phyloP scores from a whole-genome alignment of 2,797 vertebrate genomes.

The Ficedula albicollis region DNA sequence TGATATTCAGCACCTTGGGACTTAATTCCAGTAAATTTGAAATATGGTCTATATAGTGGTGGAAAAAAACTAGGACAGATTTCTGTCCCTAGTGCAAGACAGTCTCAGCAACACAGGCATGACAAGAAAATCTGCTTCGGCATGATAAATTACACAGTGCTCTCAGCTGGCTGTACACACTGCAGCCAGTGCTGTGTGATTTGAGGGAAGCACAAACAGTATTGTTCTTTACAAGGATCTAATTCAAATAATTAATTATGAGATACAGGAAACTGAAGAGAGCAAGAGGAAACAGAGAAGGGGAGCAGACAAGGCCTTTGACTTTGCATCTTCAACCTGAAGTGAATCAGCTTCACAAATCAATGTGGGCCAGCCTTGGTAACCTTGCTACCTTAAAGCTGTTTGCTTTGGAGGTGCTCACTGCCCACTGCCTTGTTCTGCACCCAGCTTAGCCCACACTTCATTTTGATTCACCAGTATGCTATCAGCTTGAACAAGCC shows the following conservation, averaged over 20 bases:
- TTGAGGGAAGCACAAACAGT: not conserved
- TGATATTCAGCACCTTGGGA: not conserved
- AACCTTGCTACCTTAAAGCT: not conserved
- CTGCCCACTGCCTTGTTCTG: not conserved
- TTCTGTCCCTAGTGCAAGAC: not conserved
- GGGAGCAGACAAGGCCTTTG: not conserved
- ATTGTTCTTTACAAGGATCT: not conserved
- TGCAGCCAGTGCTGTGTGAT: not conserved
- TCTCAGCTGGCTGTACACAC: not conserved
- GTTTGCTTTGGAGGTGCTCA: not conserved
- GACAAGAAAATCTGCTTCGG: not conserved
- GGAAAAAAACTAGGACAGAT: not conserved
- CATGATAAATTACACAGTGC: not conserved
- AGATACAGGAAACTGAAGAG: not conserved
- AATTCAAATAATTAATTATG: not conserved
- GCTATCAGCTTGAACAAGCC: not conserved
- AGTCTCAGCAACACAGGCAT: not conserved
- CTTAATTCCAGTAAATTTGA: not conserved
- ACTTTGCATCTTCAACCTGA: not conserved
- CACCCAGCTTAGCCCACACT: not conserved
- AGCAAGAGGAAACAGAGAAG: not conserved
- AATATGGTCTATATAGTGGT: not conserved
- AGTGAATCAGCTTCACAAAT: not conserved
- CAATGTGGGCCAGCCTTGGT: not conserved
- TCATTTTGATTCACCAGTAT: not conserved